These are phyloP conservation scores for Vanacampus margaritifer DNA, from an alignment of 2,113 vertebrate species.

Conservation along the genomic window DNA sequence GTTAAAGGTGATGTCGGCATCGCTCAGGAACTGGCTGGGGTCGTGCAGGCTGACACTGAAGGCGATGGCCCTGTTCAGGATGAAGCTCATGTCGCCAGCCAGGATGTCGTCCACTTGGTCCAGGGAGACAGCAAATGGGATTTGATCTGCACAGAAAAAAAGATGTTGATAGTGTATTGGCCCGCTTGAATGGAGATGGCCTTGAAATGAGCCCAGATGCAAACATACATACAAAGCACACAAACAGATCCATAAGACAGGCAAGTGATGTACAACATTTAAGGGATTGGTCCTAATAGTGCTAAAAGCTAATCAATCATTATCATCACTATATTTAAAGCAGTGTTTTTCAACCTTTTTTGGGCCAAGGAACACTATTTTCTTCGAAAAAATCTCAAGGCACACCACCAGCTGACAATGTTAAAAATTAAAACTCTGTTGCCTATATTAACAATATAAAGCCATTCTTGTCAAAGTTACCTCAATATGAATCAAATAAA, in stretches of 20 bases:
- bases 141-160: slow-evolving; percentile 78
- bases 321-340: no score
- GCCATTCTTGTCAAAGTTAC: no score
- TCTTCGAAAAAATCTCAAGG: no score
- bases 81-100: slow-evolving; percentile 69
- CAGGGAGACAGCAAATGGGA: slow-evolving; percentile 84
- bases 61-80: slow-evolving; percentile 83
- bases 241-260: neutral
- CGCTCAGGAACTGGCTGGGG: slow-evolving; percentile 82
- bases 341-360: no score
- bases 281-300: no score
- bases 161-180: neutral
- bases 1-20: slow-evolving; percentile 85
- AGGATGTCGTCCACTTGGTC: slow-evolving; percentile 77
- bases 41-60: slow-evolving; percentile 86
- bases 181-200: neutral
- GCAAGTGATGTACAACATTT: neutral
- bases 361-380: no score
- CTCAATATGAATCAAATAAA: no score
- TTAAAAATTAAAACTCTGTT: no score
- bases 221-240: neutral
- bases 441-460: no score
- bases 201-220: neutral
- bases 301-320: no score
- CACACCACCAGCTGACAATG: no score